A percentile compares a stretch with the other conserved stretches of the same genome.
Conservation (phyloP, 2,113 vertebrate species). For the Barnardius zonarius region DNA sequence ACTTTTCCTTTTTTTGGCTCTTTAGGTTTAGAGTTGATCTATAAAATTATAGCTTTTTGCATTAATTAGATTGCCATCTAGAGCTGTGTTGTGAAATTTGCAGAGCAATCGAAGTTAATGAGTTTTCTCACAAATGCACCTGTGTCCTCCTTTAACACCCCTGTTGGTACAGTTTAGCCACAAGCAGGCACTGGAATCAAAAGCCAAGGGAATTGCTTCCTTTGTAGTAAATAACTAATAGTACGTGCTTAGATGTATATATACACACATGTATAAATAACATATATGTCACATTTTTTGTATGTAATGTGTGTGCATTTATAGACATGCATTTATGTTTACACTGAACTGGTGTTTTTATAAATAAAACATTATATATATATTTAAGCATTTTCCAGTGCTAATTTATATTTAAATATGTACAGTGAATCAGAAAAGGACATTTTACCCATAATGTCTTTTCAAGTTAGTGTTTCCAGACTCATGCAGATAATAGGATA, state of each 20-base stretch:
- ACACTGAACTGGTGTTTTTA: background rate
- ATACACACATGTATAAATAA: background rate
- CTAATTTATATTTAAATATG: background rate
- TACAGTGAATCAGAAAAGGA: background rate
- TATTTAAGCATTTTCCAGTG: background rate
- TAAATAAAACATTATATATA: background rate
- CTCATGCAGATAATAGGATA: conserved; percentile 6
- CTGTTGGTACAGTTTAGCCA: background rate
- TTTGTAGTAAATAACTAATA: background rate
- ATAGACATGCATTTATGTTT: background rate
- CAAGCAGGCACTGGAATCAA: background rate
- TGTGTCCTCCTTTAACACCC: background rate
- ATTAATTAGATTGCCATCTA: conserved; percentile 12
- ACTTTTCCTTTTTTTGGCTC: background rate
- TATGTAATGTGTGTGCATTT: background rate
- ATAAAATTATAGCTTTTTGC: background rate
- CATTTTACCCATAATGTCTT: background rate
- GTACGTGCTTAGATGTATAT: background rate
- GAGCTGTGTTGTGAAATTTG: background rate
- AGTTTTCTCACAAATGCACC: conserved; percentile 2
- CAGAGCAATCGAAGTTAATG: conserved; percentile 28
- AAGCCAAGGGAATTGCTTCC: background rate
- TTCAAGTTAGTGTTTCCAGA: background rate
- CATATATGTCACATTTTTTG: background rate
- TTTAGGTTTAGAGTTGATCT: background rate